A percentile compares a stretch with the other conserved stretches of the same genome.
Evolutionary conservation across 2,888 invertebrate species (phyloP).

Genomic region (Drosophila yooni): DNA sequence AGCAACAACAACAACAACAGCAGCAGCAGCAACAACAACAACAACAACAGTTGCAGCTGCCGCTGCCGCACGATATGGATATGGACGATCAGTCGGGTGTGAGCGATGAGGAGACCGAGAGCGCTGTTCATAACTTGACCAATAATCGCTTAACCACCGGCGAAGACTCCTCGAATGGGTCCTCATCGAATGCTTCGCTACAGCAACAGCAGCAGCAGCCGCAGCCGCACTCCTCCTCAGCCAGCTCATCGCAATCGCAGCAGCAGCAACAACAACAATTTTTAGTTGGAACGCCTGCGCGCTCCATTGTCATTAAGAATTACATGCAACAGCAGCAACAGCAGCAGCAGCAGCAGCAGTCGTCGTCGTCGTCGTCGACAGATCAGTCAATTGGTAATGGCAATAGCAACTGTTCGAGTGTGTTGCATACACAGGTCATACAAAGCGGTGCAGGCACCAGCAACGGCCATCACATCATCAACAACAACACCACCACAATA

Average conservation of each 20-base stretch:
- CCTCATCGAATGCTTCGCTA: constrained; percentile 81
- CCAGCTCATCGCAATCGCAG: constrained; percentile 53
- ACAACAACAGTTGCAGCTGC: constrained; percentile 40
- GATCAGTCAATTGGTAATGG: constrained; percentile 37
- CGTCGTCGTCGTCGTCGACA: not conserved
- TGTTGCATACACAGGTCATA: constrained; percentile 75
- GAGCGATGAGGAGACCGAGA: constrained; percentile 74
- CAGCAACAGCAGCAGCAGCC: constrained; percentile 56
- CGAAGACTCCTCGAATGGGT: constrained; percentile 83
- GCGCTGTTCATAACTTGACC: constrained; percentile 68
- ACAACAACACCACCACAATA: constrained; percentile 31
- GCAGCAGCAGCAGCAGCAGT: constrained; percentile 40
- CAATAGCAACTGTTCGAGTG: constrained; percentile 43
- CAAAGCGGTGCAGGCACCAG: constrained; percentile 79
- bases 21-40: constrained; percentile 25
- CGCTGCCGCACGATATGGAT: constrained; percentile 56
- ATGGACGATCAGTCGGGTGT: constrained; percentile 75
- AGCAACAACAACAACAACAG: constrained; percentile 20
- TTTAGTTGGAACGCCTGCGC: constrained; percentile 73
- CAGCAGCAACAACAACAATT: constrained; percentile 77
- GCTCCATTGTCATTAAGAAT: constrained; percentile 83
- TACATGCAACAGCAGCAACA: constrained; percentile 77
- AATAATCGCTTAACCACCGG: constrained; percentile 80
- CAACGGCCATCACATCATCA: constrained; percentile 72
- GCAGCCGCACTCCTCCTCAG: constrained; percentile 64